Percentiles rank a stretch among this genome's conserved stretches.
Evolutionary conservation across 64 coral and sea anemone species (phyloP).

Genomic region (Dendronephthya gigantea): DNA sequence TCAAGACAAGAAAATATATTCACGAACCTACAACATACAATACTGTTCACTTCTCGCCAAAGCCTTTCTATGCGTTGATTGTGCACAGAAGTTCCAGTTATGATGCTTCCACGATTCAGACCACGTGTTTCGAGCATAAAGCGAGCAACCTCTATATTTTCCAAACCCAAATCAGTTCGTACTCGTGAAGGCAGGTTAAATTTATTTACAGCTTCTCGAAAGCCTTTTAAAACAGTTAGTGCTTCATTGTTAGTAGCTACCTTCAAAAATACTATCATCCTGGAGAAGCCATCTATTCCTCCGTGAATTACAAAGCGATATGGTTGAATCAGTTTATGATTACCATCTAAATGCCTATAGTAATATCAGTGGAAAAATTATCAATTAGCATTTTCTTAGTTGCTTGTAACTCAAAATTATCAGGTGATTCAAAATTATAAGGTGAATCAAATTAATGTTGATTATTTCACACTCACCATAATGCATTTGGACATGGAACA

Average conservation of each 20-base stretch:
- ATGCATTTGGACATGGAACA: conserved; percentile 22
- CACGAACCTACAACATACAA: neutral
- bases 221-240: neutral
- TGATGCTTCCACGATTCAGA: conserved; percentile 8
- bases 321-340: neutral
- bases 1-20: neutral
- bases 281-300: neutral
- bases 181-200: neutral
- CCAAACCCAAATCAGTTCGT: neutral
- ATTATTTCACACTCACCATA: conserved; percentile 27
- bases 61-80: neutral
- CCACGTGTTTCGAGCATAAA: neutral
- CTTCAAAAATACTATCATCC: neutral
- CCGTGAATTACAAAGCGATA: neutral
- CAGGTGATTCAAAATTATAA: too few relatives aligned
- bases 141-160: neutral
- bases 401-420: too few relatives aligned
- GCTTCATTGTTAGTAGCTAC: neutral
- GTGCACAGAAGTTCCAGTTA: neutral
- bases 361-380: too few relatives aligned
- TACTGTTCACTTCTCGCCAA: neutral
- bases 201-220: neutral
- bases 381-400: too few relatives aligned
- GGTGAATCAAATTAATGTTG: too few relatives aligned
- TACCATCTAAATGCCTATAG: neutral